Conservation (phyloP, 1,140 invertebrate species). For the Hestina assimilis region DNA sequence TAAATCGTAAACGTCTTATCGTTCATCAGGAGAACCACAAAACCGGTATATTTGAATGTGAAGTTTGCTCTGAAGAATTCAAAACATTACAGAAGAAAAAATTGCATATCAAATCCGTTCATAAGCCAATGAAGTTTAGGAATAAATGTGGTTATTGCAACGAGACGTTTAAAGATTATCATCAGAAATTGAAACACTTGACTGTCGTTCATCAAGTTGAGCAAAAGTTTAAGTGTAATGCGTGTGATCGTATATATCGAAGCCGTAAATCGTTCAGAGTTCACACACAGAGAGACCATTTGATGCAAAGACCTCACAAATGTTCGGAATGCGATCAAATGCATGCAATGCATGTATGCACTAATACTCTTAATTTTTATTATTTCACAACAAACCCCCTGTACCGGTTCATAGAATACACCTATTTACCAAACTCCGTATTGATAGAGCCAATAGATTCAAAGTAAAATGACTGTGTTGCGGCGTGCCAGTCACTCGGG, state of each 20-base stretch:
- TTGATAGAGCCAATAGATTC: no score
- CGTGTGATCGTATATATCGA: slow-evolving; percentile 23
- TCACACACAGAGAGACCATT: slow-evolving; percentile 29
- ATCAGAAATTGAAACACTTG: slow-evolving; percentile 18
- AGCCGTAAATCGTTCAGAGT: slow-evolving; percentile 12
- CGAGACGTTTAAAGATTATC: slow-evolving; percentile 20
- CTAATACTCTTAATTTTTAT: no score
- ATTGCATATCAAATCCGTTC: slow-evolving; percentile 16
- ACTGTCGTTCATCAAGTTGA: background rate
- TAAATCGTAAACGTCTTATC: background rate
- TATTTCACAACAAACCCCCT: no score
- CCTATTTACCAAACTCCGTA: no score
- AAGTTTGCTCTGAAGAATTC: slow-evolving; percentile 29
- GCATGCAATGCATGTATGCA: no score
- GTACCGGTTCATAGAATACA: no score
- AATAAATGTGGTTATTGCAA: slow-evolving; percentile 26
- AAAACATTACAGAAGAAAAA: slow-evolving; percentile 18
- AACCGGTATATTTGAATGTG: slow-evolving; percentile 24
- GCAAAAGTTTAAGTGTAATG: slow-evolving; percentile 19
- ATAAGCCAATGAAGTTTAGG: slow-evolving; percentile 27
- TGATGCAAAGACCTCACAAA: slow-evolving; percentile 26
- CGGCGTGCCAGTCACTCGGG: no score
- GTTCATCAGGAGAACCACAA: slow-evolving; percentile 8
- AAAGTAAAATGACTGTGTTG: no score
- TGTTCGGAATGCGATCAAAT: slow-evolving; percentile 51